Base-by-base conservation (phyloP, 2,888 invertebrate genomes). In the Gnatocerus cornutus region DNA sequence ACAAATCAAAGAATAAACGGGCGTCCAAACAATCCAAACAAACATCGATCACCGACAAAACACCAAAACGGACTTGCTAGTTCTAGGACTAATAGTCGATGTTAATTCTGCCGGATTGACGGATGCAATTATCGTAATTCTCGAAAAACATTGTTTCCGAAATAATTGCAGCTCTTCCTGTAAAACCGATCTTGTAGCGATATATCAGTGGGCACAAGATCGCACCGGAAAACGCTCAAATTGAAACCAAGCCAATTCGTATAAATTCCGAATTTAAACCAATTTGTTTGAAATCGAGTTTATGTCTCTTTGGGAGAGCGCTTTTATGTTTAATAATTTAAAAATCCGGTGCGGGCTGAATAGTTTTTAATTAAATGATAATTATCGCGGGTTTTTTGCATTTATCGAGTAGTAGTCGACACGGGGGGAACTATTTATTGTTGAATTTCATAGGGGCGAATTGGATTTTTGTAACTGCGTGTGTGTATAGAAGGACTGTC, bases 221-320 rank as follows among this genome's bases (percentile, higher is more conserved):
- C 61, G 50, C 39, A 14, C 43, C 45, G 30, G 59, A 59, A 56
- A 46, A 29, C 59, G 48, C 8, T n/a, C n/a, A 37, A 62, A 63
- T 63, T 41, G 41, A 62, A 52, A 52, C 43, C 14, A 10, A 27
- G 27, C 63, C 45, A 53, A 63, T 53, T 53, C 29, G 33, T 53
- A 53, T 63, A 63, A 63, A 63, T 63, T 63, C 10, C 52, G 52
- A 63, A 53, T 63, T 41, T 37, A 63, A 63, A 53, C 46, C 63
- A 53, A 63, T 63, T 63, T 63, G 63, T 61, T 61, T 61, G 61
- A 39, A 59, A 61, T 61, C 12, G 37, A 61, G 50, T 64, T 64
- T 64, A 14, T 64, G 33, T 41, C 64, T 39, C 45, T 64, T 50
- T 63, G 50, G 53, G 64, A 30, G 13, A 53, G 21, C 52, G 53